phyloP scores from a whole-genome alignment of 1,140 invertebrate species.

The Neodiprion virginianus region DNA sequence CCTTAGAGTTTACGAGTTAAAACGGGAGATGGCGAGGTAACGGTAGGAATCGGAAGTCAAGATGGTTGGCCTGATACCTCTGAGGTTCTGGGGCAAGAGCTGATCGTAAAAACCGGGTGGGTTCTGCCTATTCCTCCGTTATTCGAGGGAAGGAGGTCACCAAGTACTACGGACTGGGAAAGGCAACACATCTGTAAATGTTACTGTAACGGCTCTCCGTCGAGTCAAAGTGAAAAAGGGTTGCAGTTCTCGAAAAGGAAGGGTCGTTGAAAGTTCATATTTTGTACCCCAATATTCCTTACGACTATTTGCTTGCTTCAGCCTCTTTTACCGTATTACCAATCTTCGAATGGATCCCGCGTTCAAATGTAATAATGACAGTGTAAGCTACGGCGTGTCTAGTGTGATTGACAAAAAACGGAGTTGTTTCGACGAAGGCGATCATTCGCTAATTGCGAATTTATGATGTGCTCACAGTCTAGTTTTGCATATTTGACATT shows the following conservation, averaged over 20 bases:
- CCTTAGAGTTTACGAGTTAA: slow-evolving; percentile 19
- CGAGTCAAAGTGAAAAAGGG: slow-evolving; percentile 21
- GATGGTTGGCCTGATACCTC: background rate
- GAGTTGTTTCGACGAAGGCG: too few relatives aligned
- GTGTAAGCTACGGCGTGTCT: too few relatives aligned
- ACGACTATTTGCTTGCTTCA: background rate
- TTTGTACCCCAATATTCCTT: background rate
- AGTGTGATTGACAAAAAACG: too few relatives aligned
- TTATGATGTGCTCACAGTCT: too few relatives aligned
- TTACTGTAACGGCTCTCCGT: slow-evolving; percentile 6
- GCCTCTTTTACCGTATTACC: too few relatives aligned
- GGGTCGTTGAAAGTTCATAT: background rate
- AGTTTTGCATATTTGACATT: too few relatives aligned
- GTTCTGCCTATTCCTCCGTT: slow-evolving; percentile 12
- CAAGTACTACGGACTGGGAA: background rate
- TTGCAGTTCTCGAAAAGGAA: background rate
- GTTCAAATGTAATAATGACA: too few relatives aligned
- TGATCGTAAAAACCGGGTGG: slow-evolving; percentile 30
- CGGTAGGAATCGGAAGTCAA: background rate
- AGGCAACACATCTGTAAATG: slow-evolving; percentile 8
- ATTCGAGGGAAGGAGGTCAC: slow-evolving; percentile 5
- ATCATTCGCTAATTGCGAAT: too few relatives aligned
- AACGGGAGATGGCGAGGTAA: background rate
- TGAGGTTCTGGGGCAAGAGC: slow-evolving; percentile 8
- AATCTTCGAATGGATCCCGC: too few relatives aligned